These are phyloP conservation scores for Tyrophagus putrescentiae DNA, from an alignment of 1,140 invertebrate species.

Conservation along the genomic window DNA sequence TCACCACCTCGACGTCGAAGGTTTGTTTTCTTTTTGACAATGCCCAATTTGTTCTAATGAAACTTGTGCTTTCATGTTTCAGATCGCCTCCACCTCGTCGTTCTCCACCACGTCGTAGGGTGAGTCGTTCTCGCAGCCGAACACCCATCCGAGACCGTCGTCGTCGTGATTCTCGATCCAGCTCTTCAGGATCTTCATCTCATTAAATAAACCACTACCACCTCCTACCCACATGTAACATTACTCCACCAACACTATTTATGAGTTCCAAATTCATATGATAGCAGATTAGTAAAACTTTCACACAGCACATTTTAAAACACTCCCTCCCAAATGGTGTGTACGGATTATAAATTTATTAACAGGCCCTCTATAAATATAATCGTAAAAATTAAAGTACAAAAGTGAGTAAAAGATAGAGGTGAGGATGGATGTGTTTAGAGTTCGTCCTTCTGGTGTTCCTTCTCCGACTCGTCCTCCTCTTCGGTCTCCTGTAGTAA, in stretches of 20 bases:
- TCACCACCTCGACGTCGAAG: conserved; percentile 38
- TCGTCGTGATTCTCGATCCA: conserved; percentile 48
- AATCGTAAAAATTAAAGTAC: conserved; percentile 10
- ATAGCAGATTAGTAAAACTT: too few relatives aligned
- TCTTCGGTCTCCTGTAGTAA: conserved; percentile 22
- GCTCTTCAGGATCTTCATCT: conserved; percentile 30
- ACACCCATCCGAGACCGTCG: conserved; percentile 43
- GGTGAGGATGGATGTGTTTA: conserved; percentile 8
- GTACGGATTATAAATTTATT: conserved; percentile 11
- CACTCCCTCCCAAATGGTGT: too few relatives aligned
- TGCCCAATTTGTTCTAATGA: background rate
- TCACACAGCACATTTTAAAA: too few relatives aligned
- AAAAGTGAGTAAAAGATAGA: conserved; percentile 2
- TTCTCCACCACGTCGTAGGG: conserved; percentile 33
- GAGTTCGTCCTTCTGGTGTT: conserved; percentile 21
- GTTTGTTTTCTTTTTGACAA: conserved; percentile 30
- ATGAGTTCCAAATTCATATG: too few relatives aligned
- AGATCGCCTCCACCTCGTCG: conserved; percentile 32
- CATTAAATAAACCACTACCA: background rate
- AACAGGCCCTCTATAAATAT: conserved; percentile 12
- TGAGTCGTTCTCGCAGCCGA: conserved; percentile 40
- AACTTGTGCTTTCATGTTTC: background rate
- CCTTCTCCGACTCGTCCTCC: conserved; percentile 22
- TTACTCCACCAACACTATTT: background rate
- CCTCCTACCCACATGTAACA: background rate